Evolutionary conservation across 2,888 invertebrate species (phyloP), one percentile per base, ranked within the genome.

Genomic region (Polyploca ridens): DNA sequence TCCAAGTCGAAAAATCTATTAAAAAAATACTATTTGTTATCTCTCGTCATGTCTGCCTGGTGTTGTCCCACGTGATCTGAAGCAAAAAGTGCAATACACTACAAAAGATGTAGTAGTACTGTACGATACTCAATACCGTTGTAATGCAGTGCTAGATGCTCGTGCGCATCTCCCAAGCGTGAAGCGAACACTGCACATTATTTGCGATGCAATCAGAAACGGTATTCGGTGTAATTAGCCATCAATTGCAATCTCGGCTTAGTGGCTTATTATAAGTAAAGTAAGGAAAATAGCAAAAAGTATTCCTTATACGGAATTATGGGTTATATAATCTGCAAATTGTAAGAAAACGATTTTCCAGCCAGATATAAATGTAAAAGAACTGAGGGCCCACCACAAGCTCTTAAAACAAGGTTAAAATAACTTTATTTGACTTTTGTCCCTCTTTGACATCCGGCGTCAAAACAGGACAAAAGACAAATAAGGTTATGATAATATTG

Each of bases 101-200:
- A n/a, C 46, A 46, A 1, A 10, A 46, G 5, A 46, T 46, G 46
- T n/a, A 46, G 19, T 19, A 54, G 10, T n/a, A 46, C 46, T 46
- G 58, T 46, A 10, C 6, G 0, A 14, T 54, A 54, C 16, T 54
- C 19, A 54, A 54, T 54, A 54, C 54, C 54, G 54, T 54, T 54
- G 54, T 54, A 54, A 54, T 54, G 19, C 54, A 19, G 54, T 19
- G 54, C 10, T 10, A 16, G 13, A 54, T 54, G 54, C 54, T 16
- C 54, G 16, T 54, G 54, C 54, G 19, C 54, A 54, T 54, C 54
- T 54, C 54, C 19, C 54, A 54, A 54, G 19, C 54, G 54, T 54
- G 54, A 54, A 54, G 19, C 54, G 10, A 54, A 54, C 54, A n/a
- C 54, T 54, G 54, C 54, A 49, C 49, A 54, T 10, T 54, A 19